Evolutionary conservation across 2,888 invertebrate genomes (phyloP), one percentile per base, ranked within the genome.

Genomic region (Drosophila helvetica): DNA sequence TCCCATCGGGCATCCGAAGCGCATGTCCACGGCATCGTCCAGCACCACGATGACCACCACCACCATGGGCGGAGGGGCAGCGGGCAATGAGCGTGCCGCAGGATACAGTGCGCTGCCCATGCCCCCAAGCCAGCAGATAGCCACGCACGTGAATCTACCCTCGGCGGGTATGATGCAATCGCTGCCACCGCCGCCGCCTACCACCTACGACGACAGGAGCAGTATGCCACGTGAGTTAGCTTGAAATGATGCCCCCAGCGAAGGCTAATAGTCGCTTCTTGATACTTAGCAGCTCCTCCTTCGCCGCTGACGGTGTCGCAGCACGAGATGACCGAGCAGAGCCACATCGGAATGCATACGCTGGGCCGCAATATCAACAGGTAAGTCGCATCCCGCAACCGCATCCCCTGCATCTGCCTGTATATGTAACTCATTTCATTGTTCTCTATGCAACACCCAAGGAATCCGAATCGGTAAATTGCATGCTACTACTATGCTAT

Each of bases 91-190:
- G 61, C 94, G 96, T 42, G 95, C 95, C 19, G 96, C 96, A 2
- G 97, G 97, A 0, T 98, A 98, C 91, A 96, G 97, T 83, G 96
- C 97, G 3, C 91, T 97, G 71, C 98, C 97, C 0, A 94, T 97
- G 85, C 90, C 91, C 52, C 93, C 93, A 61, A 91, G 92, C 74
- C 93, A 94, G 90, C 91, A 91, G 78, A 92, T 92, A 62, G 92
- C 93, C n/a, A 92, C 93, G 25, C 93, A 93, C 78, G 91, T 91
- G 45, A 91, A 91, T 86, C 84, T 92, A 77, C 91, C 91, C 63
- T 93, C 96, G 93, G 94, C 97, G 58, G 97, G 97, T 58, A 97
- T 97, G 95, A 97, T 97, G 68, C 97, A 97, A 92, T 97, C 97
- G 1, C 94, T 97, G 90, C 95, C 95, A 77, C 95, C 95, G 86